Percentiles rank a stretch among this genome's conserved stretches.
Conservation (phyloP, 2,797 vertebrate species). For the Chromis chromis region DNA sequence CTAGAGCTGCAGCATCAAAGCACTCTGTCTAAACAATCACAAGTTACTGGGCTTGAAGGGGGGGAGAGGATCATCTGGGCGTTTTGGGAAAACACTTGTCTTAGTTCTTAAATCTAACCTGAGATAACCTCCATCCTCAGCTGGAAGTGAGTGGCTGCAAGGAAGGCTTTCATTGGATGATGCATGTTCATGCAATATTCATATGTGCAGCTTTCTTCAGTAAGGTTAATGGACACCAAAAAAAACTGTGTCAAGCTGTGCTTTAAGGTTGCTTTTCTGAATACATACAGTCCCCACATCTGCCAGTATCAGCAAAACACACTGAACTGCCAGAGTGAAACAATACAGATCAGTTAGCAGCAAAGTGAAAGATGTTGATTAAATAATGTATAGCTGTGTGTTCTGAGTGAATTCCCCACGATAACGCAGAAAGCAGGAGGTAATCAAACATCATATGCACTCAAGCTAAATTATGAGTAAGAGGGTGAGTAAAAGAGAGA, state of each 20-base stretch:
- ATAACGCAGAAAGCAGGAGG: neutral
- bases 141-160: constrained; percentile 23
- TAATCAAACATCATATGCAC: neutral
- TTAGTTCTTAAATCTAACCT: constrained; percentile 9
- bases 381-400: neutral
- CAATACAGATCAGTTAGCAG: neutral
- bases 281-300: neutral
- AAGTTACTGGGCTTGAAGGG: neutral
- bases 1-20: neutral
- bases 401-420: neutral
- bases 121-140: constrained; percentile 28
- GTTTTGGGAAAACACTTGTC: neutral
- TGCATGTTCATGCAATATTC: constrained; percentile 68
- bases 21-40: neutral
- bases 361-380: neutral
- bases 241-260: constrained; percentile 25
- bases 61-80: neutral
- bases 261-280: constrained; percentile 18
- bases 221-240: constrained; percentile 39
- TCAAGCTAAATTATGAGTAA: constrained; percentile 17
- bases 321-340: neutral
- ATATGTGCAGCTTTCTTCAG: constrained; percentile 38
- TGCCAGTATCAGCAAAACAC: neutral
- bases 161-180: constrained; percentile 33
- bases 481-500: constrained; percentile 11